Conservation (phyloP, 2,797 vertebrate species). For the Hephaestus fuliginosus region DNA sequence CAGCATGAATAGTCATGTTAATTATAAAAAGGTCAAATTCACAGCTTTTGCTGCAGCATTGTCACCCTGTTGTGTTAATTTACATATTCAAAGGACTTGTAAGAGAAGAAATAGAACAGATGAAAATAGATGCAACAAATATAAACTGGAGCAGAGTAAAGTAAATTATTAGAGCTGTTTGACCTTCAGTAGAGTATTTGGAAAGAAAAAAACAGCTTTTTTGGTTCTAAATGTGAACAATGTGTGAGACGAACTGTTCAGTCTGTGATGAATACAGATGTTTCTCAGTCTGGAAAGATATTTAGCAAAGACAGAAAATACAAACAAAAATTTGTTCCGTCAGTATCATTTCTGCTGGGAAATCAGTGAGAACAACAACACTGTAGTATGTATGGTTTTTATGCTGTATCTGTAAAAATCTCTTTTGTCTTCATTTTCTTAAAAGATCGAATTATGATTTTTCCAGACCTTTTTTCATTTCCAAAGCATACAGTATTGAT, state of each 20-base stretch:
- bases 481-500: neutral
- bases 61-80: constrained; percentile 4
- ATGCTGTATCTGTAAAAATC: no score
- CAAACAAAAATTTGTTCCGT: neutral
- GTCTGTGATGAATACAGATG: neutral
- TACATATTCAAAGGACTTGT: neutral
- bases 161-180: no score
- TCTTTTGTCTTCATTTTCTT: no score
- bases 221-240: neutral
- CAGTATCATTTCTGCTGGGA: no score
- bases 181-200: neutral
- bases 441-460: neutral
- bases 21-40: constrained; percentile 17
- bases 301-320: neutral
- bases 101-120: neutral
- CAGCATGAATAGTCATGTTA: neutral
- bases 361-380: no score
- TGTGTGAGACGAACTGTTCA: neutral
- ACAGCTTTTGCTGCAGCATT: neutral
- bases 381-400: no score
- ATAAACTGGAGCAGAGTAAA: neutral
- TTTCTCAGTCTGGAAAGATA: neutral
- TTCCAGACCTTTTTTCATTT: no score
- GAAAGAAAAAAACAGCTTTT: neutral
- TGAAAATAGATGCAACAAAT: neutral